Percentiles rank a stretch among this genome's conserved stretches.
Evolutionary conservation across 2,888 invertebrate genomes (phyloP).

Genomic region (Folsomia candida): DNA sequence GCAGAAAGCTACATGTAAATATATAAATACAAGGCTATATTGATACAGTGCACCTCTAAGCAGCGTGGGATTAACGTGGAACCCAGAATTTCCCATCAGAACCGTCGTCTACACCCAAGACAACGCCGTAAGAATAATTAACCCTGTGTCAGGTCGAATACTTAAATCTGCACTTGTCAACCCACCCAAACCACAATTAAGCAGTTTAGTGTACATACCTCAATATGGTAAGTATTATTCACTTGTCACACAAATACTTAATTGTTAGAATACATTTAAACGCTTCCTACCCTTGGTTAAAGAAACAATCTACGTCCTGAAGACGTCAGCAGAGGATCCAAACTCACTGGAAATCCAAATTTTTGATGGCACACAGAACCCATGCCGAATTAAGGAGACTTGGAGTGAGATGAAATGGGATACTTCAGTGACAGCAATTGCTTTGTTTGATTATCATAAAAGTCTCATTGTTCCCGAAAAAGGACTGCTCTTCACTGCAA

Average conservation of each 20-base stretch:
- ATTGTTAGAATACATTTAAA: too few relatives aligned
- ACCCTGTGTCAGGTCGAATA: constrained; percentile 42
- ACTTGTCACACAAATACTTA: too few relatives aligned
- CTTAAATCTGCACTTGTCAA: constrained; percentile 36
- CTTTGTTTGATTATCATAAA: constrained; percentile 42
- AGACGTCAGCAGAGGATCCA: constrained; percentile 18
- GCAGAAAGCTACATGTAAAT: too few relatives aligned
- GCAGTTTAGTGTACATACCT: constrained; percentile 31
- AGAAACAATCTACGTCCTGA: constrained; percentile 29
- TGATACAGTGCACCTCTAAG: constrained; percentile 20
- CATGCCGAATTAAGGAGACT: constrained; percentile 37
- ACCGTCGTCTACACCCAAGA: constrained; percentile 35
- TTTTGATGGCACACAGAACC: constrained; percentile 42
- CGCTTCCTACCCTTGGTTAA: too few relatives aligned
- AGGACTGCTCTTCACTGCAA: constrained; percentile 26
- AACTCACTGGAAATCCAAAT: constrained; percentile 38
- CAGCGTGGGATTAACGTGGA: constrained; percentile 35
- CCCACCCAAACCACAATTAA: constrained; percentile 29
- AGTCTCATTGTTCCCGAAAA: constrained; percentile 40
- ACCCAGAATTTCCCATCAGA: constrained; percentile 35
- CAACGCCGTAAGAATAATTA: constrained; percentile 43
- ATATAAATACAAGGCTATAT: too few relatives aligned
- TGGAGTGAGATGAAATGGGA: constrained; percentile 44
- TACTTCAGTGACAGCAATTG: constrained; percentile 39
- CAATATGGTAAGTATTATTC: constrained; percentile 25